These are phyloP conservation scores for Drosophila simulans DNA, from an alignment of 1,140 invertebrate genomes.

Conservation along the genomic window DNA sequence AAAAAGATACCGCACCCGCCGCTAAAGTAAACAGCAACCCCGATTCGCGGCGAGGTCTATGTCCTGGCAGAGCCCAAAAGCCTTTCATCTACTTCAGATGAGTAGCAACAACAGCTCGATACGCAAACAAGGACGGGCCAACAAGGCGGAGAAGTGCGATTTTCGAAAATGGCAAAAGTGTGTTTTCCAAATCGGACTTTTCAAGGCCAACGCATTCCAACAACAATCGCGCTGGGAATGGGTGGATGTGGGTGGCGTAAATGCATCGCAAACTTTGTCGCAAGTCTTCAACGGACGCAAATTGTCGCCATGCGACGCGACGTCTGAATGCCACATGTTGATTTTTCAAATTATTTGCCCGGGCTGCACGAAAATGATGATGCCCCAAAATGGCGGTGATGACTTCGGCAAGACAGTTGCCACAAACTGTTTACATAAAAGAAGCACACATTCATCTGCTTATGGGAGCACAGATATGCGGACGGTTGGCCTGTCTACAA, in stretches of 20 bases:
- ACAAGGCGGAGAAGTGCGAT: slow-evolving; percentile 59
- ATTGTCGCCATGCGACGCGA: slow-evolving; percentile 59
- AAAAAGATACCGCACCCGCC: slow-evolving; percentile 62
- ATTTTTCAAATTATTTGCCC: slow-evolving; percentile 78
- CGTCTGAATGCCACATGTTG: slow-evolving; percentile 65
- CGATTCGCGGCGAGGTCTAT: slow-evolving; percentile 23
- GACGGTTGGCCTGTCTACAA: slow-evolving; percentile 32
- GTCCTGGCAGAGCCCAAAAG: slow-evolving; percentile 51
- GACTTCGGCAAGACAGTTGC: slow-evolving; percentile 58
- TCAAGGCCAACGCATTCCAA: slow-evolving; percentile 60
- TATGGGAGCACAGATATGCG: slow-evolving; percentile 9
- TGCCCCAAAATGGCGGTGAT: slow-evolving; percentile 51
- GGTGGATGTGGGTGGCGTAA: not conserved
- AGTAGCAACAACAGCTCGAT: slow-evolving; percentile 71
- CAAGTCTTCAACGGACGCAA: slow-evolving; percentile 51
- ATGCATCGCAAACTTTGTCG: slow-evolving; percentile 54
- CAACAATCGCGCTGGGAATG: slow-evolving; percentile 5
- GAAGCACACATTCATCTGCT: slow-evolving; percentile 4
- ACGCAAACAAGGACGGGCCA: slow-evolving; percentile 52
- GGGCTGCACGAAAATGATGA: slow-evolving; percentile 69
- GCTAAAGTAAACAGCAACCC: slow-evolving; percentile 70
- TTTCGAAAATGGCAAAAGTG: slow-evolving; percentile 83
- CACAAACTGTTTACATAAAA: slow-evolving; percentile 12
- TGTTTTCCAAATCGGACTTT: slow-evolving; percentile 82
- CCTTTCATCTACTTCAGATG: slow-evolving; percentile 77